These are phyloP conservation scores for Phylloscopus whistleri DNA, from an alignment of 2,113 vertebrate genomes.

Conservation along the genomic window DNA sequence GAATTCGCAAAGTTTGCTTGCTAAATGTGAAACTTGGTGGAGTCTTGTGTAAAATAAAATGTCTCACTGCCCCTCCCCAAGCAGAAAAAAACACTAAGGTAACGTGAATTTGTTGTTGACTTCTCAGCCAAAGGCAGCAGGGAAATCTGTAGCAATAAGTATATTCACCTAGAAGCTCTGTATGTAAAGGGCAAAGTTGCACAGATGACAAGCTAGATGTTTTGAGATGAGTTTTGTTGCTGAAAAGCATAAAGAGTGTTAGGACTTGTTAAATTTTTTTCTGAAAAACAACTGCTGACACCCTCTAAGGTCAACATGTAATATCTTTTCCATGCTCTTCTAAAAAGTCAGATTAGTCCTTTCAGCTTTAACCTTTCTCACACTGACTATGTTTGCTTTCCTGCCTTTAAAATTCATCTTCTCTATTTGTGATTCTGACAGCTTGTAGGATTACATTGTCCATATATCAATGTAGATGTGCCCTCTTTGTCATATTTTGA, in stretches of 20 bases:
- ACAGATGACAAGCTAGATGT: conserved; percentile 38
- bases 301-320: conserved; percentile 15
- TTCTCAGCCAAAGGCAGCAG: neutral
- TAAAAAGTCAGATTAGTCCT: conserved; percentile 21
- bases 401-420: conserved; percentile 63
- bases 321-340: conserved; percentile 20
- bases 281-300: conserved; percentile 4
- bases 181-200: conserved; percentile 49
- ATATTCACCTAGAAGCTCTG: neutral
- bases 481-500: conserved; percentile 48
- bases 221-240: conserved; percentile 33
- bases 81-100: neutral
- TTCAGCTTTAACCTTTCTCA: conserved; percentile 64
- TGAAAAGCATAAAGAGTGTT: conserved; percentile 6
- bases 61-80: neutral
- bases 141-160: neutral
- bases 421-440: conserved; percentile 64
- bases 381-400: conserved; percentile 44
- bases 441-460: conserved; percentile 54
- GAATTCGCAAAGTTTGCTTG: neutral
- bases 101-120: neutral
- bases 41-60: neutral
- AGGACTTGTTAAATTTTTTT: conserved; percentile 6
- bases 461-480: conserved; percentile 32
- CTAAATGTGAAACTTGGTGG: neutral